Percentiles rank a stretch among this genome's conserved stretches.
These are phyloP conservation scores for Sturnus vulgaris DNA, from an alignment of 2,113 vertebrate genomes.

Conservation along the genomic window DNA sequence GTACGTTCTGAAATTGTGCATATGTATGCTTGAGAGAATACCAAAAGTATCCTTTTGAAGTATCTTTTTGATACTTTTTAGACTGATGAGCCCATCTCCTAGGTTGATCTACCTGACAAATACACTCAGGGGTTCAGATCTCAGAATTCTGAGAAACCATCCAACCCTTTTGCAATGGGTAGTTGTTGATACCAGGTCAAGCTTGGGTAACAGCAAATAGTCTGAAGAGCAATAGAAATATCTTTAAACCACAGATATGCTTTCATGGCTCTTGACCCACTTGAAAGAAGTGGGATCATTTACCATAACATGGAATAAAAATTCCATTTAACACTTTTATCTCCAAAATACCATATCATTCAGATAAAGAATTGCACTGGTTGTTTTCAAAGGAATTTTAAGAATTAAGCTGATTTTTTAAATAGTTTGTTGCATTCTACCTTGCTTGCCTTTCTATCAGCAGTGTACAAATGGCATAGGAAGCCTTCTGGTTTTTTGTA, in stretches of 20 bases:
- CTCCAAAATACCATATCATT: not conserved
- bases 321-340: not conserved
- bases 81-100: rapidly evolving
- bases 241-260: not conserved
- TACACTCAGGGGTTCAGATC: not conserved
- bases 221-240: not conserved
- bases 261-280: not conserved
- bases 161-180: not conserved
- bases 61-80: not conserved
- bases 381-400: not conserved
- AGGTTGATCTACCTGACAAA: not conserved
- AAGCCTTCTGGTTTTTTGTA: not conserved
- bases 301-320: not conserved
- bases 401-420: not conserved
- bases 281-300: not conserved
- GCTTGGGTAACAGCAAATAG: not conserved
- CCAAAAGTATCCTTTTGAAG: not conserved
- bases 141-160: not conserved
- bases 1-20: not conserved
- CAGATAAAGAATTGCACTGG: not conserved
- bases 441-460: not conserved
- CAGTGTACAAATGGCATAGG: not conserved
- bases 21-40: not conserved
- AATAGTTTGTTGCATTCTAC: not conserved
- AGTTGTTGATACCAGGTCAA: not conserved